These are phyloP conservation scores for Rhincodon typus DNA, from an alignment of 2,797 vertebrate genomes.

Conservation along the genomic window DNA sequence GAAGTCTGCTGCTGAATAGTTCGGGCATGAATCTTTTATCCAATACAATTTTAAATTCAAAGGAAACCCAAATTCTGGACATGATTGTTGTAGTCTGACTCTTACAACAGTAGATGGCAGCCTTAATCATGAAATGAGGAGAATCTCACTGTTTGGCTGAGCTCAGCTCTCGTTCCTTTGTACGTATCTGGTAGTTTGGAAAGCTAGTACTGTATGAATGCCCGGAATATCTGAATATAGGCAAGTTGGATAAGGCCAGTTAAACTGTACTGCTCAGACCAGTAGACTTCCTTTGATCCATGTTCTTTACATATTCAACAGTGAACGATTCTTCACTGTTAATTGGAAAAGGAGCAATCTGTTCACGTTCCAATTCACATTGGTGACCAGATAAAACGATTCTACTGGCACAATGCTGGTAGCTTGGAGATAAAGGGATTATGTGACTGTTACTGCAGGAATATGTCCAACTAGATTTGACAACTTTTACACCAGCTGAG, in stretches of 20 bases:
- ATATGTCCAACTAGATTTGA: neutral
- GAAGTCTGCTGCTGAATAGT: neutral
- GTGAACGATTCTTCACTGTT: too few species aligned
- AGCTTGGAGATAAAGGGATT: too few species aligned
- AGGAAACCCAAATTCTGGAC: neutral
- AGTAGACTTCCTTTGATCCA: neutral
- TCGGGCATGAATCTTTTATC: neutral
- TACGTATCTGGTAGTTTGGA: neutral
- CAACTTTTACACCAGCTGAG: neutral
- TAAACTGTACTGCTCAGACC: neutral
- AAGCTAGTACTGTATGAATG: neutral
- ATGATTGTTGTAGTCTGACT: neutral
- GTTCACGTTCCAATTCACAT: neutral
- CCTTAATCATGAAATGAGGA: neutral
- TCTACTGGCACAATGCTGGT: neutral
- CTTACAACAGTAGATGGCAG: conserved; percentile 15
- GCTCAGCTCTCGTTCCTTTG: neutral
- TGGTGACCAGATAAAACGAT: neutral
- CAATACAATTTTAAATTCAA: neutral
- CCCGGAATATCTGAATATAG: neutral
- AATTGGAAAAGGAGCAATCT: neutral
- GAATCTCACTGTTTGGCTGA: neutral
- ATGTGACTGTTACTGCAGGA: neutral
- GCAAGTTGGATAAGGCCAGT: neutral
- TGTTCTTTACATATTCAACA: too few species aligned